Evolutionary conservation across 2,888 invertebrate species (phyloP).

Genomic region (Hyppa rectilinea): DNA sequence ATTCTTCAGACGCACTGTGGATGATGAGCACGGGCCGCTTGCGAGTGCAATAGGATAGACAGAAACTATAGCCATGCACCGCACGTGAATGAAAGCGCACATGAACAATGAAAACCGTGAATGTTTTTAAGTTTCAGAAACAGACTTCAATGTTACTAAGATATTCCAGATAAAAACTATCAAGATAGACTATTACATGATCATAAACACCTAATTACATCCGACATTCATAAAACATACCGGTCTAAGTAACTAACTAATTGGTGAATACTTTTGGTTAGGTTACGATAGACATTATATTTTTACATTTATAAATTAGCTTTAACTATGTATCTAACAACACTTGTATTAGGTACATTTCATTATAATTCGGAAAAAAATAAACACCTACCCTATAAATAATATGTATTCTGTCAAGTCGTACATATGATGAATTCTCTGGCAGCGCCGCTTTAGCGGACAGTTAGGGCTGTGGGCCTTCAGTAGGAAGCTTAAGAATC

Average conservation of each 20-base stretch:
- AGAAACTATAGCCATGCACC: background rate
- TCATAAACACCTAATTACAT: background rate
- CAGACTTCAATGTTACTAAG: background rate
- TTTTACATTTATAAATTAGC: no score
- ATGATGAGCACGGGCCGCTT: no score
- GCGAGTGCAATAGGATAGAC: background rate
- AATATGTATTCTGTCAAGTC: no score
- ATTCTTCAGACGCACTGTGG: background rate
- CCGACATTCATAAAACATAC: conserved; percentile 1
- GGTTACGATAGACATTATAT: no score
- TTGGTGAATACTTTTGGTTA: no score
- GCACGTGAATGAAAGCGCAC: background rate
- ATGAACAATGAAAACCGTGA: background rate
- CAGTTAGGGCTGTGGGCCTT: background rate
- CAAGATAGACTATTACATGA: background rate
- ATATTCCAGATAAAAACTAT: background rate
- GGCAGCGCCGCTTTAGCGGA: background rate
- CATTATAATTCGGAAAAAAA: no score
- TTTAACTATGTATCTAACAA: no score
- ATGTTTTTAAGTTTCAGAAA: background rate
- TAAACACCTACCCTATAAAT: no score
- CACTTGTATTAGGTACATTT: no score
- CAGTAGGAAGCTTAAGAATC: background rate
- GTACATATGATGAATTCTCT: background rate
- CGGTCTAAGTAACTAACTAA: background rate